Percentiles rank a stretch among this genome's conserved stretches.
These are phyloP conservation scores for Clytia hemisphaerica DNA, from an alignment of 30 jellyfish, hydroid and myxozoan species.

Conservation along the genomic window DNA sequence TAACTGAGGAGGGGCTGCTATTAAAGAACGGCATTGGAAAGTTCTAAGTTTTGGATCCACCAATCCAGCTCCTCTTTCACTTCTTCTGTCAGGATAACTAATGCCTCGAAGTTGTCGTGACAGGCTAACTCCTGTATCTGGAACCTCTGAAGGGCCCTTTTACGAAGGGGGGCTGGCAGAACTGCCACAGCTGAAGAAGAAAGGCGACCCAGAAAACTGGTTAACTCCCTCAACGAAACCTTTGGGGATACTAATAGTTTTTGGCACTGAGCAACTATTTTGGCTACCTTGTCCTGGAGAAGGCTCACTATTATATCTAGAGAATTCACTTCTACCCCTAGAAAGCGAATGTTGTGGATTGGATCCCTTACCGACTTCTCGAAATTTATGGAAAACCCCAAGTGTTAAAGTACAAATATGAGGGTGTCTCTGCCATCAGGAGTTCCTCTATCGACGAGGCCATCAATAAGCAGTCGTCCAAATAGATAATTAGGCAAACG, in stretches of 20 bases:
- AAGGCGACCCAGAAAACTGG: too few relatives aligned
- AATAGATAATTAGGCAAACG: background rate
- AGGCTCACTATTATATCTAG: background rate
- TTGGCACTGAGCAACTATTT: background rate
- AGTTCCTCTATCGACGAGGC: background rate
- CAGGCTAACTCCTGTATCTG: too few relatives aligned
- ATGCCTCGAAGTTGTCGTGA: background rate
- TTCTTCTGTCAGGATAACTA: background rate
- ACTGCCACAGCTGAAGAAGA: too few relatives aligned
- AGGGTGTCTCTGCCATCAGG: background rate
- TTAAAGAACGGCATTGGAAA: background rate
- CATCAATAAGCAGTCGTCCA: background rate
- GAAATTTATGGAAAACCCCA: background rate
- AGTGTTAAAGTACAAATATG: background rate
- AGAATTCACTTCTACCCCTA: background rate
- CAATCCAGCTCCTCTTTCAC: background rate
- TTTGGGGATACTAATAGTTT: too few relatives aligned
- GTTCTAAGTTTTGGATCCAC: background rate
- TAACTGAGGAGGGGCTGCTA: constrained; percentile 5
- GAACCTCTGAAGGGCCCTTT: too few relatives aligned
- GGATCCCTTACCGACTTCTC: background rate
- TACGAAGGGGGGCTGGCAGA: too few relatives aligned
- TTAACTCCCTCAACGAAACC: too few relatives aligned
- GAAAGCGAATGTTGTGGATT: background rate
- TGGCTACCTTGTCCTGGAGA: background rate